Conservation (phyloP, 2,797 vertebrate genomes). For the Perodicticus potto region DNA sequence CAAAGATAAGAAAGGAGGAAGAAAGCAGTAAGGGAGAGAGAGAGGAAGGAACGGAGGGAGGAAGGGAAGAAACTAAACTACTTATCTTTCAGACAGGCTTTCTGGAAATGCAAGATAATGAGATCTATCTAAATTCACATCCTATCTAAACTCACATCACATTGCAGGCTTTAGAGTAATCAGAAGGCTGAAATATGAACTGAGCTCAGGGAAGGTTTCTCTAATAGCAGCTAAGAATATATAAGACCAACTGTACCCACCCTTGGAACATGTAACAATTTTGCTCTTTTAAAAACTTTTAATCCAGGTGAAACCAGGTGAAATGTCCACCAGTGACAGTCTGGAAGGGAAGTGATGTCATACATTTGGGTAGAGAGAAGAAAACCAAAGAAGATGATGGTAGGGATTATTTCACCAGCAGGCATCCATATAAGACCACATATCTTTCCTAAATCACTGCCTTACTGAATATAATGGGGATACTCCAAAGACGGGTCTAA, state of each 20-base stretch:
- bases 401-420: not conserved
- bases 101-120: slow-evolving; percentile 28
- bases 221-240: not conserved
- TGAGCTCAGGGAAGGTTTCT: slow-evolving; percentile 40
- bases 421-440: not conserved
- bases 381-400: not conserved
- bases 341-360: not conserved
- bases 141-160: not conserved
- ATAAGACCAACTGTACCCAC: not conserved
- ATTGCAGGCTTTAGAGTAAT: not conserved
- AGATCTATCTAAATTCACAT: slow-evolving; percentile 8
- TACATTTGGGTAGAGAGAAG: not conserved
- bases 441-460: not conserved
- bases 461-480: not conserved
- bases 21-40: too few species aligned
- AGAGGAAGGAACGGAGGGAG: not conserved
- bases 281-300: not conserved
- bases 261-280: not conserved
- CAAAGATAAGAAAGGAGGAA: not conserved
- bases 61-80: not conserved
- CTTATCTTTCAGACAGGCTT: slow-evolving; percentile 2
- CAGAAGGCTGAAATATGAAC: not conserved
- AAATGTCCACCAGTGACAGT: not conserved
- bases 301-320: not conserved
- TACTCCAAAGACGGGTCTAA: not conserved